Base-by-base conservation (phyloP, 2,888 invertebrate species). In the Macrosoma leucophasiata region DNA sequence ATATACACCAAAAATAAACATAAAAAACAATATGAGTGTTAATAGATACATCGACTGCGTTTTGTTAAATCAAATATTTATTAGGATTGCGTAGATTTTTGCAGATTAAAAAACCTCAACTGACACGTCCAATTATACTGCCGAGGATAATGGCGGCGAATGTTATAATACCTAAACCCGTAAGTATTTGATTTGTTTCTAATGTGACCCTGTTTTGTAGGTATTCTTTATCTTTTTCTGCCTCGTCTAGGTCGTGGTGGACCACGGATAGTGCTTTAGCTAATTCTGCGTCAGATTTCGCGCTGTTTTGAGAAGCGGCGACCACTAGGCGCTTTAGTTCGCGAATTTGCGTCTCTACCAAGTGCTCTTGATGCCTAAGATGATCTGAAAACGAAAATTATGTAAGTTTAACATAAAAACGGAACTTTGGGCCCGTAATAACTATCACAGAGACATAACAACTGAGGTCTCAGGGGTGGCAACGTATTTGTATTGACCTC, bases 171-270 rank as follows among this genome's bases (percentile, higher is more conserved):
- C 79, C 78, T 0, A 79, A 42, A 0, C 75, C 78, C 0, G 78
- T 75, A 13, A 81, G 25, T 3, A 82, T 57, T 28, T 81, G 81
- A 27, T 73, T 74, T 0, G 73, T 61, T 30, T 77, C 74, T 2
- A 71, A 5, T 0, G 60, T n/a, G 0, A 63, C 55, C 33, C 55
- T 64, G 4, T 52, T 38, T 9, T 53, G 52, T n/a, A n/a, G n/a
- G 0, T 45, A 40, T 0, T 46, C 46, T 3, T 61, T 56, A 0
- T 62, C 62, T 2, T 55, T 63, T 1, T 73, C 71, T 0, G 58
- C 67, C 0, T 79, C 78, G 31, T 78, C 82, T 3, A 78, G 26
- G 3, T 79, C 81, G 0, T 78, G 79, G 10, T 82, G 79, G 3
- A 82, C 84, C 0, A 49, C 71, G 0, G 72, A 67, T 1, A 84